Base-by-base conservation (phyloP, 2,888 invertebrate species). In the Drosophila villosipedis region DNA sequence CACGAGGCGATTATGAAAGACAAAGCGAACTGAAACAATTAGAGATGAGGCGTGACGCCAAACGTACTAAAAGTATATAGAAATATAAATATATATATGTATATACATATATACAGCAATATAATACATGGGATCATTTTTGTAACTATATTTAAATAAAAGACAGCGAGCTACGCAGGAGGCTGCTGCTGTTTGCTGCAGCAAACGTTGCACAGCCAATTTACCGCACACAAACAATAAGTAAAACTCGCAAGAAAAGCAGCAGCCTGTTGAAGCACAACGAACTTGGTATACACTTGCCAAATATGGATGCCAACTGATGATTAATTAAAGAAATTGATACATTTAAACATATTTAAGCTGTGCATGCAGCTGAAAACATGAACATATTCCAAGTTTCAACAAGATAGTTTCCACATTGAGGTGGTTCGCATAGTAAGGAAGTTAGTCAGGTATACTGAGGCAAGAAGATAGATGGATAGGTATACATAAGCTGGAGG, bases 11-110 rank as follows among this genome's bases (percentile, higher is more conserved):
- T 80, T 77, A 71, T 68, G 61, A 80, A 77, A 73, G 43, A 65
- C 68, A 74, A 74, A 66, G 59, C 25, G 7, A 66, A 53, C 50
- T 43, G 31, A 54, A 70, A 65, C 80, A 68, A 74, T 80, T 80
- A 80, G 70, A 78, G 73, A 80, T 80, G 84, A 73, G 79, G 75
- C 86, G 58, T 82, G 82, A 83, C 82, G 86, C 61, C 73, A 67
- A 54, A 62, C 58, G 30, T 39, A 64, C 57, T 30, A 59, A 25
- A 57, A 49, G 47, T 52, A 30, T 28, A 50, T 30, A 50, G 3
- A 41, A 22, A 49, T 16, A 61, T 14, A 7, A 25, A 7, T 30
- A 31, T 22, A 9, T 10, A n/a, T 25, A 55, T 16, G 12, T 49
- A 43, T 25, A 28, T 28, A 47, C 57, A 39, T 47, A 16, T 30